A percentile compares a stretch with the other conserved stretches of the same genome.
Conservation (phyloP, 2,113 vertebrate genomes). For the Pseudopipra pipra region DNA sequence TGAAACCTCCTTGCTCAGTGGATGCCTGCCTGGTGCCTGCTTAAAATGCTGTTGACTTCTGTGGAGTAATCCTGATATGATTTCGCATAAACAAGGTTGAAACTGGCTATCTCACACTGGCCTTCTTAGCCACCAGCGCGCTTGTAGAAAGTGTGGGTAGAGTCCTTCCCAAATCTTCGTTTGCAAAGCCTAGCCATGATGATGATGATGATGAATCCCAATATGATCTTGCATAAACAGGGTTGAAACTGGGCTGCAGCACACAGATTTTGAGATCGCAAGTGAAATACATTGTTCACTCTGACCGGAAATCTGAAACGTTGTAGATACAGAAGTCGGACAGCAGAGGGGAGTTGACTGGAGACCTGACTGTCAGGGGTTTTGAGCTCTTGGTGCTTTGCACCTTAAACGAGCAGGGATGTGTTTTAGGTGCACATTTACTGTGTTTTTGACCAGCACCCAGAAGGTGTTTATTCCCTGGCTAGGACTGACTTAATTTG, state of each 20-base stretch:
- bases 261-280: not conserved
- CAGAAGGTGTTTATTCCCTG: not conserved
- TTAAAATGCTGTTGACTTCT: not conserved
- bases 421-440: not conserved
- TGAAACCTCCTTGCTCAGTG: not conserved
- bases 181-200: too few species aligned
- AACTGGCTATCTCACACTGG: not conserved
- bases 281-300: not conserved
- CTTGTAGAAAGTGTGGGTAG: too few species aligned
- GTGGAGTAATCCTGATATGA: not conserved
- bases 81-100: not conserved
- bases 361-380: not conserved
- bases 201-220: too few species aligned
- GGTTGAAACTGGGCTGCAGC: not conserved
- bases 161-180: too few species aligned
- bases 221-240: not conserved
- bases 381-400: not conserved
- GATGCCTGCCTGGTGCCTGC: not conserved
- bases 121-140: too few species aligned
- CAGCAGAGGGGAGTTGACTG: not conserved
- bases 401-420: not conserved
- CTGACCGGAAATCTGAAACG: not conserved
- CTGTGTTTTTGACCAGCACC: not conserved
- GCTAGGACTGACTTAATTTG: not conserved
- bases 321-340: not conserved